Evolutionary conservation across 2,113 vertebrate genomes (phyloP), one percentile per base, ranked within the genome.

Genomic region (Lanius collurio): DNA sequence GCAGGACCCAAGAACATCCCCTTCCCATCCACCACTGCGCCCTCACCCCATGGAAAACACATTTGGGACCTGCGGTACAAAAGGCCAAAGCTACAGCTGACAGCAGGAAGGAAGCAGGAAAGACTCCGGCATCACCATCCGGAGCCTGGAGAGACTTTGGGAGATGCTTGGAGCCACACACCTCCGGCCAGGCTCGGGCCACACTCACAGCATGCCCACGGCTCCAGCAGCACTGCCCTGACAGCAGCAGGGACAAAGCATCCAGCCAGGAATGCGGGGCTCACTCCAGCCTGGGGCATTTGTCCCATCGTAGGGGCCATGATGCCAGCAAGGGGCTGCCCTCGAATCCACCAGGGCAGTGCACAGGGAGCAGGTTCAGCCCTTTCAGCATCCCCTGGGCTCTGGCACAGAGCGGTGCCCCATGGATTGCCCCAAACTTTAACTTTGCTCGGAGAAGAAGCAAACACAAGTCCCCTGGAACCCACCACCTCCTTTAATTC

Each of bases 31-130:
- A 2, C 23, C 5, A 1, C 84, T 89, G 87, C 13, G 1, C 77
- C 59, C 57, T 76, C 22, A 1, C 75, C 76, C 83, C 30, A 0
- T 55, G 89, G 83, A 89, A 96, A 96, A 95, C 75, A 60, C 93
- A 71, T 90, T 77, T 62, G 91, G 84, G 83, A 70, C 42, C 81
- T 24, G 62, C 1, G 1, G 95, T 64, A 94, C 96, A 94, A 94
- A 96, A 96, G 96, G 96, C 84, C 96, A 96, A 94, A 97, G 96
- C 90, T 87, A 7, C 92, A 91, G 92, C 49, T 31, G 65, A 74
- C 84, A 89, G 96, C 92, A 96, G 96, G 96, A 97, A 97, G 96
- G 96, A 97, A 96, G 70, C 96, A 96, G 95, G 95, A 97, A 96
- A 90, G 76, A 64, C 76, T 79, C 73, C 86, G 3, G 70, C 91